A percentile compares a stretch with the other conserved stretches of the same genome.
These are phyloP conservation scores for Brassicogethes aeneus DNA, from an alignment of 2,888 invertebrate species.

Conservation along the genomic window DNA sequence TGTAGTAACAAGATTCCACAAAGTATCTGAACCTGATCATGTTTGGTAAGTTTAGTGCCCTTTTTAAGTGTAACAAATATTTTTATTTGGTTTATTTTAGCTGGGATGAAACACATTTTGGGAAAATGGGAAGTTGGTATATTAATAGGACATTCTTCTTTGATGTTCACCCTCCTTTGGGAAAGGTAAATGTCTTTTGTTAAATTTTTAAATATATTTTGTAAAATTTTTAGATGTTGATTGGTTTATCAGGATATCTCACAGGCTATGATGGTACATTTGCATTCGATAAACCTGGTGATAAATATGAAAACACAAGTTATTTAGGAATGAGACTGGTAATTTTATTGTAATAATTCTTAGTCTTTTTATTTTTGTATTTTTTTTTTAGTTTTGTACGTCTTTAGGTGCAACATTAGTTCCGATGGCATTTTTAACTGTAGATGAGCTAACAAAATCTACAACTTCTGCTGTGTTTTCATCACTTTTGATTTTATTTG, in stretches of 20 bases:
- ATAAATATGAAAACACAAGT: conserved; percentile 79
- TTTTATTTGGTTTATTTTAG: conserved; percentile 40
- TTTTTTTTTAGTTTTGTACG: conserved; percentile 73
- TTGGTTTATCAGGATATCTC: conserved; percentile 82
- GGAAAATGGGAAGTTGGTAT: conserved; percentile 98
- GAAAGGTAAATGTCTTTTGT: conserved; percentile 57
- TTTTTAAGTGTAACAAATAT: not conserved
- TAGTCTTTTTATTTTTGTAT: conserved; percentile 3
- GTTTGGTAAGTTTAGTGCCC: conserved; percentile 65
- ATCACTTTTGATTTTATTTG: conserved; percentile 74
- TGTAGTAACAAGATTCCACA: conserved; percentile 72
- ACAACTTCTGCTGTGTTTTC: conserved; percentile 70
- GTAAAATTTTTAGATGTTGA: conserved; percentile 69
- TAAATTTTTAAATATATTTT: conserved; percentile 7
- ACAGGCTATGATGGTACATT: conserved; percentile 92
- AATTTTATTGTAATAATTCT: conserved; percentile 35
- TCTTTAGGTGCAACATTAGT: conserved; percentile 76
- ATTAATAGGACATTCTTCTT: conserved; percentile 96
- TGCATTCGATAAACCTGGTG: conserved; percentile 92
- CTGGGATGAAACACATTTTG: conserved; percentile 98
- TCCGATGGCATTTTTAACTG: conserved; percentile 76
- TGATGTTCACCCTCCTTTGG: conserved; percentile 95
- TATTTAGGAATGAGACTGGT: conserved; percentile 93
- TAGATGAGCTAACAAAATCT: conserved; percentile 84
- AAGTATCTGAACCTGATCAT: conserved; percentile 86